Percentiles rank a stretch among this genome's conserved stretches.
phyloP scores from a whole-genome alignment of 2,113 vertebrate species.

The Salvelinus fontinalis region DNA sequence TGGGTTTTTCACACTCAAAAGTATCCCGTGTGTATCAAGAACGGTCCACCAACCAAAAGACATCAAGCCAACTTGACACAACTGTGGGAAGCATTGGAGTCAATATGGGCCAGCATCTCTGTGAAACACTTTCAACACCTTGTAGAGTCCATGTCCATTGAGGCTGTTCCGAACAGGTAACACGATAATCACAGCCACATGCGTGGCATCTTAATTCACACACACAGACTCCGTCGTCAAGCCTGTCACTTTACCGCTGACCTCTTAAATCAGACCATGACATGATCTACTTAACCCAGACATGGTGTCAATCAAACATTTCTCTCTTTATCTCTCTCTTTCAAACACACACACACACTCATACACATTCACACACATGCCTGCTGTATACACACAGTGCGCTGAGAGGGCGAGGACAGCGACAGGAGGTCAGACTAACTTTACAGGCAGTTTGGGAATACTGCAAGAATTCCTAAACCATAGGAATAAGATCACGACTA shows the following conservation, averaged over 20 bases:
- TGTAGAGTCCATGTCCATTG: too few species aligned
- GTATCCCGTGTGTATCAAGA: too few species aligned
- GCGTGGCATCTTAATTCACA: constrained; percentile 11
- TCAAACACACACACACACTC: too few species aligned
- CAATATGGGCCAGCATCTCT: too few species aligned
- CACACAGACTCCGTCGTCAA: constrained; percentile 14
- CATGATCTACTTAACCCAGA: background rate
- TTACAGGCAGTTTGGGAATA: constrained; percentile 20
- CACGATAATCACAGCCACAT: too few species aligned
- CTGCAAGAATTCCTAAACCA: constrained; percentile 30
- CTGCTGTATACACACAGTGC: constrained; percentile 5
- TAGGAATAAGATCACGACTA: constrained; percentile 37
- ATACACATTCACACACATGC: background rate
- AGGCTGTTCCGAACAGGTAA: too few species aligned
- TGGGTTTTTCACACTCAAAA: too few species aligned
- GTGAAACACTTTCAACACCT: too few species aligned
- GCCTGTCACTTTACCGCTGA: constrained; percentile 11
- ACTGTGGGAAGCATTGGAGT: too few species aligned
- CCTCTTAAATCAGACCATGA: background rate
- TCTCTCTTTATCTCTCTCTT: background rate
- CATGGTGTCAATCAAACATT: background rate
- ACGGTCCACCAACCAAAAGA: too few species aligned
- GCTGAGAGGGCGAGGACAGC: constrained; percentile 13
- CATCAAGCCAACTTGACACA: too few species aligned
- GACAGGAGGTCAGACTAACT: constrained; percentile 43